phyloP scores from a whole-genome alignment of 2,113 vertebrate species.

The Alectura lathami region DNA sequence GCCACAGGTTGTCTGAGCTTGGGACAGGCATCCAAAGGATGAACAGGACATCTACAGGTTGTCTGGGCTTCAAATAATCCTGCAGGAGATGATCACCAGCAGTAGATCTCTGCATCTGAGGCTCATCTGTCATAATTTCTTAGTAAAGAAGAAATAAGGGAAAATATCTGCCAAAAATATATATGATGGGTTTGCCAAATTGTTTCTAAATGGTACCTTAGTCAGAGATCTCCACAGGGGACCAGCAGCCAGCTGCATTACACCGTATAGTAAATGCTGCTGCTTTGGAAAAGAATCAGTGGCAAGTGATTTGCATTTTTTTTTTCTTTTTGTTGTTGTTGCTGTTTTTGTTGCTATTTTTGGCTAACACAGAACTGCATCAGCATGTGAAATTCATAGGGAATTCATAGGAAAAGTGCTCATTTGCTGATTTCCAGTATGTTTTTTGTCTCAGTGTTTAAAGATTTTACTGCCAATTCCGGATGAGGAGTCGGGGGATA shows the following conservation, averaged over 20 bases:
- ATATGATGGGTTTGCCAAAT: constrained; percentile 63
- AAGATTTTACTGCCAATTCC: background rate
- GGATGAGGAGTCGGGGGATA: background rate
- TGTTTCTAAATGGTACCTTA: constrained; percentile 69
- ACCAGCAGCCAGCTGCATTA: constrained; percentile 62
- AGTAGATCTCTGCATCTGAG: constrained; percentile 8
- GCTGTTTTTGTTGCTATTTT: constrained; percentile 56
- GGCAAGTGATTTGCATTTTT: constrained; percentile 58
- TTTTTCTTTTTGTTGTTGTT: background rate
- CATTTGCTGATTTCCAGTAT: constrained; percentile 10
- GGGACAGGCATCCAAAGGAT: background rate
- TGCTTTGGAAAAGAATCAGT: constrained; percentile 54
- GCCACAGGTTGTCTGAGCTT: background rate
- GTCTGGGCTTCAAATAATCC: constrained; percentile 14
- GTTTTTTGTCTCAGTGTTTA: background rate
- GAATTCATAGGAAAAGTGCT: background rate
- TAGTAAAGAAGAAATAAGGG: constrained; percentile 29
- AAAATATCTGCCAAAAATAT: constrained; percentile 50
- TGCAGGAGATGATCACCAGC: background rate
- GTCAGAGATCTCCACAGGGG: constrained; percentile 56
- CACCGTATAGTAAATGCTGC: constrained; percentile 44
- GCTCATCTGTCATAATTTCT: constrained; percentile 49
- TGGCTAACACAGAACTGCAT: constrained; percentile 16
- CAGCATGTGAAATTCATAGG: constrained; percentile 20
- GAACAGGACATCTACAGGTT: background rate